These are phyloP conservation scores for Zele albiditarsus DNA, from an alignment of 2,888 invertebrate genomes.

Conservation along the genomic window DNA sequence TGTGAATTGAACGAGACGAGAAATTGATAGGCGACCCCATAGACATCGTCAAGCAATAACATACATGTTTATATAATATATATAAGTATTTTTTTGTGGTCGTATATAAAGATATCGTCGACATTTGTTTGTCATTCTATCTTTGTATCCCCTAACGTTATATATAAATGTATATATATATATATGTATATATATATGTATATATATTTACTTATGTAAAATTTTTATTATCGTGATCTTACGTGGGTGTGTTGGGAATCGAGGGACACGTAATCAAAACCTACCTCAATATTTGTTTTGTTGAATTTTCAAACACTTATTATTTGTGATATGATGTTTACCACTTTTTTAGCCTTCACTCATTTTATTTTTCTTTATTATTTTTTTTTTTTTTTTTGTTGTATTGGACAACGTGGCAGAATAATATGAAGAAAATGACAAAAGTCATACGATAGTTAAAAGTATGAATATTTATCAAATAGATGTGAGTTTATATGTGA, in stretches of 20 bases:
- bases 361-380: too few species aligned
- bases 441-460: too few species aligned
- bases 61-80: background rate
- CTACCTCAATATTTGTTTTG: too few species aligned
- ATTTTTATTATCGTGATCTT: too few species aligned
- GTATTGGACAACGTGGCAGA: too few species aligned
- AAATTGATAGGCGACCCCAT: constrained; percentile 37
- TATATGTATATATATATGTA: background rate
- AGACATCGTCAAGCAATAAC: constrained; percentile 36
- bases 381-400: background rate
- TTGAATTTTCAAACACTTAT: too few species aligned
- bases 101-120: constrained; percentile 13
- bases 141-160: constrained; percentile 6
- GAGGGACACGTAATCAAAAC: too few species aligned
- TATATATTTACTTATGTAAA: background rate
- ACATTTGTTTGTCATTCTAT: constrained; percentile 28
- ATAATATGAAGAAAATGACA: too few species aligned
- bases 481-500: too few species aligned
- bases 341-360: too few species aligned
- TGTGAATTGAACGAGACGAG: constrained; percentile 14
- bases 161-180: background rate
- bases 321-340: too few species aligned
- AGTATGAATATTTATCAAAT: too few species aligned
- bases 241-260: background rate
- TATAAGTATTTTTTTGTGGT: background rate